Evolutionary conservation across 2,888 invertebrate species (phyloP), one percentile per base, ranked within the genome.

Genomic region (Cryptocheilus praepositus): DNA sequence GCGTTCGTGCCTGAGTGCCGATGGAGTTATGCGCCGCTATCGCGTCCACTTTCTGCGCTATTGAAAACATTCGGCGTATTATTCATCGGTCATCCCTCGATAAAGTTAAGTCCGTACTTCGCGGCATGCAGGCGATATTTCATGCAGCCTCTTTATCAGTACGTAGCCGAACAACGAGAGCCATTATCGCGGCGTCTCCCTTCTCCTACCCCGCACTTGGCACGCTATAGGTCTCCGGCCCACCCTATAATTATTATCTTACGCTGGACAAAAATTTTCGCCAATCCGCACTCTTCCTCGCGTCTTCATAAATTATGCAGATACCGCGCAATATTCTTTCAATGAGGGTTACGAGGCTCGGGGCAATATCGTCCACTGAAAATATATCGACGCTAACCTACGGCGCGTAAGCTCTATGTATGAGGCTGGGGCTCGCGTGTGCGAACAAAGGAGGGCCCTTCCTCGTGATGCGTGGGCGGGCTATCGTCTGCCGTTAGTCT

Each of bases 201-300:
- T 57, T 67, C 67, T 56, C 56, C 19, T 15, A 45, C 25, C 55
- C 52, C 8, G 36, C 1, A 11, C 36, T 2, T 36, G 36, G 36
- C 36, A 7, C 36, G 36, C 13, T 36, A 11, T 36, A 36, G 36
- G 36, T 36, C 36, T 36, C 36, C 53, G 15, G 22, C 61, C 22
- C 58, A 57, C 8, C 55, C 69, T 60, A 13, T 69, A 71, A 71
- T 71, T 71, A 71, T 69, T 28, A 59, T 53, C 56, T 69, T 45
- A 51, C 54, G 45, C 19, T 44, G 28, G 64, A 8, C 19, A 36
- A 67, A 61, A 71, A 71, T 71, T 28, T 44, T 18, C 43, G n/a
- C 44, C 59, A 56, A 67, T 45, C 55, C 62, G 62, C 49, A 55
- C 51, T 63, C 60, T 46, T 60, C 46, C 53, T 46, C 36, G 18